Conservation (phyloP, 2,797 vertebrate species). For the Synanceia verrucosa region DNA sequence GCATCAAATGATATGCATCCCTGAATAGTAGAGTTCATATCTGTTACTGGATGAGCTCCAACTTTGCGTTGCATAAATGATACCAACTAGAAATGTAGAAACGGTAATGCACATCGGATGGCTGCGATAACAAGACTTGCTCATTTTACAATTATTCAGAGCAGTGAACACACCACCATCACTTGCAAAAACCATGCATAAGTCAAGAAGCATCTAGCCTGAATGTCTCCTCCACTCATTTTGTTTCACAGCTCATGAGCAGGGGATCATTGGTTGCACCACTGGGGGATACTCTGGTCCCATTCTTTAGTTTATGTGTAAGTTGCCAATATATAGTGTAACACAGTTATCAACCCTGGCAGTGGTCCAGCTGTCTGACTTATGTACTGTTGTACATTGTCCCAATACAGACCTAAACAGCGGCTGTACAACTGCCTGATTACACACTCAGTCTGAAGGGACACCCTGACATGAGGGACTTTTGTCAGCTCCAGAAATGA, state of each 20-base stretch:
- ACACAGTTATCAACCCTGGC: slow-evolving; percentile 29
- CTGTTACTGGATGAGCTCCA: slow-evolving; percentile 43
- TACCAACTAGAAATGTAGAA: slow-evolving; percentile 46
- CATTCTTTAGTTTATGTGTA: slow-evolving; percentile 23
- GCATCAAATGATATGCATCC: slow-evolving; percentile 54
- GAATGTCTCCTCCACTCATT: slow-evolving; percentile 34
- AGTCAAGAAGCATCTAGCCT: slow-evolving; percentile 43
- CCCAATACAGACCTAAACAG: slow-evolving; percentile 12
- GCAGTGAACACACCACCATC: slow-evolving; percentile 43
- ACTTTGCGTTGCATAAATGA: slow-evolving; percentile 56
- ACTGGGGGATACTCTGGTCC: not conserved
- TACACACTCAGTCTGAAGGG: not conserved
- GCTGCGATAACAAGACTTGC: slow-evolving; percentile 61
- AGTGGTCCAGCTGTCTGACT: slow-evolving; percentile 50
- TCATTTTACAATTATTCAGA: slow-evolving; percentile 68
- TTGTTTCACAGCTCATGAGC: slow-evolving; percentile 23
- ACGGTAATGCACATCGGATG: slow-evolving; percentile 37
- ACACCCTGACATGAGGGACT: not conserved
- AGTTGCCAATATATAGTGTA: slow-evolving; percentile 10
- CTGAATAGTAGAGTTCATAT: slow-evolving; percentile 34
- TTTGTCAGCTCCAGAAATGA: not conserved
- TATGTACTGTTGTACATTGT: slow-evolving; percentile 12
- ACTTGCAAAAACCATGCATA: slow-evolving; percentile 50
- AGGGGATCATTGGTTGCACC: slow-evolving; percentile 17
- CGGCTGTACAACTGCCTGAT: slow-evolving; percentile 17